Evolutionary conservation across 2,797 vertebrate genomes (phyloP).

Genomic region (Anguilla megastoma): DNA sequence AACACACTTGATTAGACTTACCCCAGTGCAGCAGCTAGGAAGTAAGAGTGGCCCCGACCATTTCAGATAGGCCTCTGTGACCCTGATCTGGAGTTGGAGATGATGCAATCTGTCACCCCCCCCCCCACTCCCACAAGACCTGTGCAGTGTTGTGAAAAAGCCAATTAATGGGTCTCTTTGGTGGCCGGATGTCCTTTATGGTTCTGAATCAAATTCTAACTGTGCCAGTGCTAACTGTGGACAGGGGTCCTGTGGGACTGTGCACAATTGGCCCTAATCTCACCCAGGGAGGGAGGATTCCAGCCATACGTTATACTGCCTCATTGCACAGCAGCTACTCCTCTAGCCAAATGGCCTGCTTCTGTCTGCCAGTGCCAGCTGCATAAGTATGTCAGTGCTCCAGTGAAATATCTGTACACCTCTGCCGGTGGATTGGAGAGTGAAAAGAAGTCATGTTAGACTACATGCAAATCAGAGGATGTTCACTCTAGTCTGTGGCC

Average conservation of each 20-base stretch:
- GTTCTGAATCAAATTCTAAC: background rate
- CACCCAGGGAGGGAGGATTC: too few species aligned
- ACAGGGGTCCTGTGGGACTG: conserved; percentile 8
- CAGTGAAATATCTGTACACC: background rate
- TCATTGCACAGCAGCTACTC: too few species aligned
- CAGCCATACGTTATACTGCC: too few species aligned
- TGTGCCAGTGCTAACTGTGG: background rate
- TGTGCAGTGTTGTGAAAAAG: too few species aligned
- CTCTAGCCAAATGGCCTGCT: background rate
- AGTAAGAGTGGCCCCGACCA: conserved; percentile 75
- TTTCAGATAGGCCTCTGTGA: conserved; percentile 60
- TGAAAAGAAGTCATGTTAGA: too few species aligned
- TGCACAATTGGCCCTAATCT: too few species aligned
- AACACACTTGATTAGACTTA: background rate
- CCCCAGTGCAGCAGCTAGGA: conserved; percentile 74
- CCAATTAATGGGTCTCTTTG: too few species aligned
- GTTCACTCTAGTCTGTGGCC: too few species aligned
- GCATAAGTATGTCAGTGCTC: background rate
- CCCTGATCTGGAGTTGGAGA: too few species aligned
- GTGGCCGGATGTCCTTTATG: conserved; percentile 42
- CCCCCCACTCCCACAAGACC: too few species aligned
- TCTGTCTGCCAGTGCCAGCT: background rate
- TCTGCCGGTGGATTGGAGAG: too few species aligned
- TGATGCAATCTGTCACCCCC: too few species aligned
- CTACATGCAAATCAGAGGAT: background rate